A percentile compares a stretch with the other conserved stretches of the same genome.
These are phyloP conservation scores for Pogonus chalceus DNA, from an alignment of 1,140 invertebrate species.

Conservation along the genomic window DNA sequence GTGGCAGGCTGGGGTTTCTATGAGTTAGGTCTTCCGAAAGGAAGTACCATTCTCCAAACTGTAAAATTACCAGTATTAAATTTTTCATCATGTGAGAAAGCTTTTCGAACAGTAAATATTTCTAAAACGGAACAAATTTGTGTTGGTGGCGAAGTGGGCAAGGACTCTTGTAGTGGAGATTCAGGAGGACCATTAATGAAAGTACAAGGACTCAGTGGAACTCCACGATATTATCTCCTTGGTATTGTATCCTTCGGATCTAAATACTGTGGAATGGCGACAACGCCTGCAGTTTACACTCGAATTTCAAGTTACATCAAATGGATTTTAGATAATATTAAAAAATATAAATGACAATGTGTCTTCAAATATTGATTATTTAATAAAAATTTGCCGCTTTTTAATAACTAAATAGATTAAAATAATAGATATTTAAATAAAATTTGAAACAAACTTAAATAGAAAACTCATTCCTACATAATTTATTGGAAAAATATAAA, in stretches of 20 bases:
- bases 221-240: conserved; percentile 39
- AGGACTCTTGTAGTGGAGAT: conserved; percentile 42
- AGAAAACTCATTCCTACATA: no score
- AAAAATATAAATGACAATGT: no score
- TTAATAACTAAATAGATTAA: no score
- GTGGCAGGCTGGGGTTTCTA: conserved; percentile 41
- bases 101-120: conserved; percentile 15
- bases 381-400: no score
- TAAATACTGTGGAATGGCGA: conserved; percentile 37
- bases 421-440: no score
- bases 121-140: conserved; percentile 20
- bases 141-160: conserved; percentile 24
- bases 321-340: conserved; percentile 39
- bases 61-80: conserved; percentile 39
- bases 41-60: conserved; percentile 28
- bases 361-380: no score
- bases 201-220: conserved; percentile 30
- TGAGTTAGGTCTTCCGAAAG: conserved; percentile 13
- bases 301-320: conserved; percentile 34
- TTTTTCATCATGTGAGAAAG: conserved; percentile 30
- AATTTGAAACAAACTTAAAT: no score
- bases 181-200: conserved; percentile 56
- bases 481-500: no score
- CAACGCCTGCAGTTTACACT: conserved; percentile 41
- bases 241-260: conserved; percentile 56